Evolutionary conservation across 2,888 invertebrate genomes (phyloP), one percentile per base, ranked within the genome.

Genomic region (Cephus nigrinus): DNA sequence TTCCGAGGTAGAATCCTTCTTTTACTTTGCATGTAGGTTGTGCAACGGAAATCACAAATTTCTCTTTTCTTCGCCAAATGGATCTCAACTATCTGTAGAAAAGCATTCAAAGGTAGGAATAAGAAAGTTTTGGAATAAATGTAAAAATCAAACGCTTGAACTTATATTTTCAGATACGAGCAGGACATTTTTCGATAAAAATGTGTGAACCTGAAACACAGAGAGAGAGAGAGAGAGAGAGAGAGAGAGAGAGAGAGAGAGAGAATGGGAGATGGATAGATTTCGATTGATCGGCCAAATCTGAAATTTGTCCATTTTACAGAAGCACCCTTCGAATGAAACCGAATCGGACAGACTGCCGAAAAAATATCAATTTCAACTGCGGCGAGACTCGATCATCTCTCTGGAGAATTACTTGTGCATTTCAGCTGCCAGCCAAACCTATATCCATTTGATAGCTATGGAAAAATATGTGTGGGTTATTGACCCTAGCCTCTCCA

Each of bases 291-390:
- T 40, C 40, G 40, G 40, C 5, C 15, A 69, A 69, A 12, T 69
- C 31, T 30, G 31, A 30, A 69, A 32, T 30, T 32, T 30, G 31
- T 69, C 32, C 69, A 69, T 69, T 30, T 69, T 32, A 30, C 5
- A 12, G 30, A 15, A 30, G 74, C 77, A 69, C 69, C 75, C 75
- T 32, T 75, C 33, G 32, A 30, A 23, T 23, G 74, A n/a, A 32
- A 36, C 55, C 15, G 69, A 32, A 30, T 30, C 30, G 31, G 69
- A 32, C 69, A 32, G 69, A 69, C 69, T 69, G 69, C 31, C 5
- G 85, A 82, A 84, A 85, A 80, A 75, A 86, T 87, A 88, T 86
- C 86, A 88, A 88, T 89, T 88, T 86, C 88, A 86, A 88, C 87
- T 87, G 87, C 81, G 86, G 86, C 84, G 82, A 84, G 83, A 86